Evolutionary conservation across 2,797 vertebrate genomes (phyloP).

Genomic region (Anolis apletophallus): DNA sequence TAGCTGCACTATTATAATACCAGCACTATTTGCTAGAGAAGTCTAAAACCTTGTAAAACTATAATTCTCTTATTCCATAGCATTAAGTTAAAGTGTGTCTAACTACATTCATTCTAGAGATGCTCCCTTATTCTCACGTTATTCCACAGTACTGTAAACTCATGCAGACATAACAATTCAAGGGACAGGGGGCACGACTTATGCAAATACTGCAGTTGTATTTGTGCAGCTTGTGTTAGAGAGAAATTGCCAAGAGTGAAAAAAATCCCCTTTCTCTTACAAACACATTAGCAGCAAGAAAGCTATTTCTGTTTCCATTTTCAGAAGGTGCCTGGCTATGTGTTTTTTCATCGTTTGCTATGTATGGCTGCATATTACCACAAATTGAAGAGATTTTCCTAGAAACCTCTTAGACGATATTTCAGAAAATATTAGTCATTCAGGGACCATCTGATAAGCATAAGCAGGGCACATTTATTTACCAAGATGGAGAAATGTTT

Average conservation of each 20-base stretch:
- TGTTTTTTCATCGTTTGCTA: neutral
- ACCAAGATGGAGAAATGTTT: conserved; percentile 21
- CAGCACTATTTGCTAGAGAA: too few species aligned
- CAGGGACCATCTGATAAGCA: conserved; percentile 33
- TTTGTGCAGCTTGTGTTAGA: neutral
- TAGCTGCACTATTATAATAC: too few species aligned
- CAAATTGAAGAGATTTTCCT: conserved; percentile 23
- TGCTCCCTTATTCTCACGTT: too few species aligned
- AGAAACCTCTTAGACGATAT: conserved; percentile 14
- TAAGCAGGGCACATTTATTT: neutral
- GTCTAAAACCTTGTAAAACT: too few species aligned
- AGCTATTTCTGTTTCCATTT: neutral
- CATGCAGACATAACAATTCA: neutral
- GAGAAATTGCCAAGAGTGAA: neutral
- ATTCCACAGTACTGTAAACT: neutral
- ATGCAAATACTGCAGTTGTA: neutral
- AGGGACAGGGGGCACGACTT: too few species aligned
- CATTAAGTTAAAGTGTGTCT: too few species aligned
- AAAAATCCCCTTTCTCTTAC: neutral
- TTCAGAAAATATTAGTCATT: conserved; percentile 47
- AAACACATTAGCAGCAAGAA: neutral
- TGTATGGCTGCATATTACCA: neutral
- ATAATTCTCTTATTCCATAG: too few species aligned
- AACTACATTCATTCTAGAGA: too few species aligned
- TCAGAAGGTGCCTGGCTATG: neutral